phyloP scores from a whole-genome alignment of 2,888 invertebrate genomes.

The Temnothorax ravouxi region DNA sequence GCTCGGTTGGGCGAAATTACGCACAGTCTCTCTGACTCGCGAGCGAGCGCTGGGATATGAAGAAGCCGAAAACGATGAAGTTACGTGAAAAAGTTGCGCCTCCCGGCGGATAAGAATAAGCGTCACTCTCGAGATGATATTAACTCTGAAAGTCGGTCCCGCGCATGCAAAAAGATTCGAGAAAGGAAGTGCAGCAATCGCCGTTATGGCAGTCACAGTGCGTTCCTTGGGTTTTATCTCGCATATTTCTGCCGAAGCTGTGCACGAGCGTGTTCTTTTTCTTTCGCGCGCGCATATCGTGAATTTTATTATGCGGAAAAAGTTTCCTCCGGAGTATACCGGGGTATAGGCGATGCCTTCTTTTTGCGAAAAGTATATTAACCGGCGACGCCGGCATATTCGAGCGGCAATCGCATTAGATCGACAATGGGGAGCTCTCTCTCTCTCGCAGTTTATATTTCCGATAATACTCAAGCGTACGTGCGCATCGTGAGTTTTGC shows the following conservation, averaged over 20 bases:
- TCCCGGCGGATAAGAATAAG: conserved; percentile 16
- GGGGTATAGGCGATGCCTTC: background rate
- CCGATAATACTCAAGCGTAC: conserved; percentile 34
- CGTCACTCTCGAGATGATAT: conserved; percentile 31
- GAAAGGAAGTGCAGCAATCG: conserved; percentile 40
- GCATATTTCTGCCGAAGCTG: conserved; percentile 32
- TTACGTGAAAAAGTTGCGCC: conserved; percentile 51
- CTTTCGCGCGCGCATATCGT: conserved; percentile 24
- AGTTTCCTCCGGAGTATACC: conserved; percentile 34
- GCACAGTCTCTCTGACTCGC: background rate
- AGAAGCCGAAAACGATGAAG: conserved; percentile 54
- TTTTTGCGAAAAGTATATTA: conserved; percentile 48
- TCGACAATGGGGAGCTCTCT: background rate
- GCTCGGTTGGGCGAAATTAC: conserved; percentile 46
- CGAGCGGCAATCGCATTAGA: conserved; percentile 46
- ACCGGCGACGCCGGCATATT: conserved; percentile 41
- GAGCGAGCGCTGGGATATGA: conserved; percentile 7
- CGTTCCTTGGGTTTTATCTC: conserved; percentile 47
- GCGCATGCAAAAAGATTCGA: conserved; percentile 34
- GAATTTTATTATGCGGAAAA: conserved; percentile 52
- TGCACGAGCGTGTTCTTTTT: background rate
- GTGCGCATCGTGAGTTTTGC: conserved; percentile 3
- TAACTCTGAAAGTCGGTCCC: conserved; percentile 41
- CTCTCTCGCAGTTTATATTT: conserved; percentile 41
- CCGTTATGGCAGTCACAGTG: conserved; percentile 42